Conservation (phyloP, 2,113 vertebrate species). For the Percina caprodes region DNA sequence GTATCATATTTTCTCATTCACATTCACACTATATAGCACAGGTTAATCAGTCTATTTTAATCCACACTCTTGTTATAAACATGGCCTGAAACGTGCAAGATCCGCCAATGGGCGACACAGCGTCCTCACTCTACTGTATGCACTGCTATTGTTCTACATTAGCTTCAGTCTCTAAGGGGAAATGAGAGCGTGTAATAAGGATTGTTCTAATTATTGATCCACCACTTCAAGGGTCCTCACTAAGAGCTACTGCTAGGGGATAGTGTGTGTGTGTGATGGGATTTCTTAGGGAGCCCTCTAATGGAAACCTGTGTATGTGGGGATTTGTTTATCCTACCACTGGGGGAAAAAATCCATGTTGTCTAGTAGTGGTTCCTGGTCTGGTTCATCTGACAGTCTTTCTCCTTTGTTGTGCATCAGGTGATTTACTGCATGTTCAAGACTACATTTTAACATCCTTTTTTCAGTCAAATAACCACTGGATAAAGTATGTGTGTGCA, state of each 20-base stretch:
- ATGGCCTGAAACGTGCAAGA: constrained; percentile 29
- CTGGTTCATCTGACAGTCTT: neutral
- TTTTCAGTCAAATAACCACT: constrained; percentile 1
- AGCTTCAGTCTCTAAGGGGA: constrained; percentile 66
- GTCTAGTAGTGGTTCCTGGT: constrained; percentile 36
- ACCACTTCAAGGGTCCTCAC: constrained; percentile 69
- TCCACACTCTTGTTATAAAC: constrained; percentile 12
- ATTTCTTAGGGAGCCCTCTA: constrained; percentile 59
- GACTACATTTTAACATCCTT: constrained; percentile 5
- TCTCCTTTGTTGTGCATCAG: constrained; percentile 25
- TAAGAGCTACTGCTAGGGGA: constrained; percentile 34
- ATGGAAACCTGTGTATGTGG: constrained; percentile 51
- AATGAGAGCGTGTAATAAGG: constrained; percentile 77
- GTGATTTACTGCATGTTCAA: constrained; percentile 29
- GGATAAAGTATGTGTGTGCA: neutral
- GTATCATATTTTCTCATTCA: neutral
- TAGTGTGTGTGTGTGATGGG: constrained; percentile 34
- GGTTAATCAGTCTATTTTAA: constrained; percentile 16
- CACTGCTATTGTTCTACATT: constrained; percentile 71
- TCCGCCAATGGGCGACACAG: constrained; percentile 11
- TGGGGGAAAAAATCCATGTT: constrained; percentile 31
- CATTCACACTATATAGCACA: neutral
- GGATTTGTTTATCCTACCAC: constrained; percentile 53
- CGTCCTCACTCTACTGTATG: constrained; percentile 33
- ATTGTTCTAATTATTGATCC: constrained; percentile 82